Conservation (phyloP, 2,888 invertebrate species). For the Phengaris alcon region DNA sequence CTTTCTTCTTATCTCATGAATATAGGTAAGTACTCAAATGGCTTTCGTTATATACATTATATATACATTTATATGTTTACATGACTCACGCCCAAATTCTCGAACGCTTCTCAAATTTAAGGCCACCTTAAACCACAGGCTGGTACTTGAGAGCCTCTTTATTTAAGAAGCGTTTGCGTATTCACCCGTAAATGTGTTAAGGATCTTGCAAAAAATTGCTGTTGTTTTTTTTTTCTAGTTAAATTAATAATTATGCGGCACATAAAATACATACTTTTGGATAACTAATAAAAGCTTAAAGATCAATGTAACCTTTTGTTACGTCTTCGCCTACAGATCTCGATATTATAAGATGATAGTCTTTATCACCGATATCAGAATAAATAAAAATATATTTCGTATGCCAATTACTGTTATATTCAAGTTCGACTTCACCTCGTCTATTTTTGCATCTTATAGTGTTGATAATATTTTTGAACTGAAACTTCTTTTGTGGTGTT, state of each 20-base stretch:
- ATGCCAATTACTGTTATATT: too few species aligned
- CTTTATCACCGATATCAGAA: not conserved
- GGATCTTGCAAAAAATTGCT: not conserved
- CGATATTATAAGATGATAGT: not conserved
- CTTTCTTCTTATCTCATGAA: constrained; percentile 95
- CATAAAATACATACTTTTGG: not conserved
- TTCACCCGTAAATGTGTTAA: not conserved
- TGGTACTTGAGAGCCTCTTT: not conserved
- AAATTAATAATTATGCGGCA: not conserved
- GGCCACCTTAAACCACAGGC: not conserved
- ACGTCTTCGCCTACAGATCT: not conserved
- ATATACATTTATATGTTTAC: constrained; percentile 12
- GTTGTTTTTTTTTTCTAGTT: too few species aligned
- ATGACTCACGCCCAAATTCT: not conserved
- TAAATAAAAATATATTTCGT: too few species aligned
- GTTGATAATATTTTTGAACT: too few species aligned
- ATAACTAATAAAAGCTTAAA: not conserved
- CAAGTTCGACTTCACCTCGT: too few species aligned
- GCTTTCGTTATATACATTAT: not conserved
- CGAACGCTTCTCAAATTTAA: not conserved
- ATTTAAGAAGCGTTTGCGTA: not conserved
- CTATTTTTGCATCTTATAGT: too few species aligned
- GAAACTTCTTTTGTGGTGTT: too few species aligned
- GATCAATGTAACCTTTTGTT: constrained; percentile 10
- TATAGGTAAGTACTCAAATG: constrained; percentile 77